A percentile compares a stretch with the other conserved stretches of the same genome.
phyloP scores from a whole-genome alignment of 2,888 invertebrate species.

The Dicranocentrus wangi region DNA sequence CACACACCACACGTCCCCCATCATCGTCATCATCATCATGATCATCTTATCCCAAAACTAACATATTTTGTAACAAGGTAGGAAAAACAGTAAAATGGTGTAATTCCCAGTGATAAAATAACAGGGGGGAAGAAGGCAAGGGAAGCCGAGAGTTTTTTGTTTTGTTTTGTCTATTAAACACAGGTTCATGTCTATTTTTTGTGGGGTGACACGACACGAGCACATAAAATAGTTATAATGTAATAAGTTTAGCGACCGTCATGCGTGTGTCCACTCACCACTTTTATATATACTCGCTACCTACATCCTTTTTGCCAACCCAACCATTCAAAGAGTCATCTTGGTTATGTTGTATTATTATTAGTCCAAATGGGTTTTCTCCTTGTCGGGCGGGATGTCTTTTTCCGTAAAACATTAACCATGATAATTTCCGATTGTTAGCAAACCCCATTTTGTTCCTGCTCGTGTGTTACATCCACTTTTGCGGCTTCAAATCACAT shows the following conservation, averaged over 20 bases:
- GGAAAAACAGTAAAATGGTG: background rate
- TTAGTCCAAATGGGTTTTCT: background rate
- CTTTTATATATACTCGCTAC: background rate
- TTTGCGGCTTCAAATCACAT: background rate
- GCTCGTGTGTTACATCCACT: background rate
- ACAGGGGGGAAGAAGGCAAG: conserved; percentile 8
- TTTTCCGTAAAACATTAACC: conserved; percentile 41
- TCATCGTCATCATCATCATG: conserved; percentile 5
- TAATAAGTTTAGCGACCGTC: conserved; percentile 36
- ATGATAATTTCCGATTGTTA: conserved; percentile 36
- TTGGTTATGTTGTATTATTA: background rate
- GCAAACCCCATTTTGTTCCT: background rate
- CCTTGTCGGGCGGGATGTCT: background rate
- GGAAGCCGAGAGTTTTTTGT: conserved; percentile 19
- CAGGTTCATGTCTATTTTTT: conserved; percentile 19
- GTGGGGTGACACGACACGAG: conserved; percentile 63
- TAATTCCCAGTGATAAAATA: conserved; percentile 12
- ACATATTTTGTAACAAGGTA: background rate
- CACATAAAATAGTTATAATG: conserved; percentile 57
- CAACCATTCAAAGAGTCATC: conserved; percentile 3
- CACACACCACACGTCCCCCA: conserved; percentile 1
- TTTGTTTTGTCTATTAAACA: conserved; percentile 18
- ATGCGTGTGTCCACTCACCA: conserved; percentile 54
- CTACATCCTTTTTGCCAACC: background rate
- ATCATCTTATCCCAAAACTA: background rate